Evolutionary conservation across 2,888 invertebrate genomes (phyloP).

Genomic region (Clistopyga incitator): DNA sequence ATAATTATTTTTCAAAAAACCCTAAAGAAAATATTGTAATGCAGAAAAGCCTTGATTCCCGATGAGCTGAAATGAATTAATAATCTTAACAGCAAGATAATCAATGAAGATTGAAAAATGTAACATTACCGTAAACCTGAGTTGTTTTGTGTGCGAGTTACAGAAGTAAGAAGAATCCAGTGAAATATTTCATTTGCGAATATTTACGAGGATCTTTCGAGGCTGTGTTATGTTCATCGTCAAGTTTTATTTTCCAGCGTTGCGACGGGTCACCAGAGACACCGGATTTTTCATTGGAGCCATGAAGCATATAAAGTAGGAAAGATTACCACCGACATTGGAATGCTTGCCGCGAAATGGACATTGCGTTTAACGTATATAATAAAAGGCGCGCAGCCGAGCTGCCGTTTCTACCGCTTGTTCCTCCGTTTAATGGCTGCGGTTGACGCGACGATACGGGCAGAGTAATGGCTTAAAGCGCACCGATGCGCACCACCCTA

Average conservation of each 20-base stretch:
- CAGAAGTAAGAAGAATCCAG: not conserved
- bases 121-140: no score
- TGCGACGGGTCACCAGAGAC: not conserved
- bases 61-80: not conserved
- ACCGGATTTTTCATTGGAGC: conserved; percentile 18
- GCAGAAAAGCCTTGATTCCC: no score
- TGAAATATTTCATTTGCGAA: not conserved
- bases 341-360: conserved; percentile 16
- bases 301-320: not conserved
- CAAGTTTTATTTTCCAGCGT: conserved; percentile 16
- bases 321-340: conserved; percentile 17
- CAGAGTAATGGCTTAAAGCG: conserved; percentile 48
- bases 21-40: no score
- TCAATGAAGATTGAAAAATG: not conserved
- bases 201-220: not conserved
- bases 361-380: conserved; percentile 5
- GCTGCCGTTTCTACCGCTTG: conserved; percentile 15
- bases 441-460: conserved; percentile 55
- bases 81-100: not conserved
- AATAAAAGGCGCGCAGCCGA: conserved; percentile 7
- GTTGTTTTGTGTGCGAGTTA: no score
- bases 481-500: conserved; percentile 33
- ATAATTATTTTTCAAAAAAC: no score
- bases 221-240: not conserved
- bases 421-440: conserved; percentile 36